phyloP scores from a whole-genome alignment of 1,140 invertebrate genomes.

The Pararge aegeria region DNA sequence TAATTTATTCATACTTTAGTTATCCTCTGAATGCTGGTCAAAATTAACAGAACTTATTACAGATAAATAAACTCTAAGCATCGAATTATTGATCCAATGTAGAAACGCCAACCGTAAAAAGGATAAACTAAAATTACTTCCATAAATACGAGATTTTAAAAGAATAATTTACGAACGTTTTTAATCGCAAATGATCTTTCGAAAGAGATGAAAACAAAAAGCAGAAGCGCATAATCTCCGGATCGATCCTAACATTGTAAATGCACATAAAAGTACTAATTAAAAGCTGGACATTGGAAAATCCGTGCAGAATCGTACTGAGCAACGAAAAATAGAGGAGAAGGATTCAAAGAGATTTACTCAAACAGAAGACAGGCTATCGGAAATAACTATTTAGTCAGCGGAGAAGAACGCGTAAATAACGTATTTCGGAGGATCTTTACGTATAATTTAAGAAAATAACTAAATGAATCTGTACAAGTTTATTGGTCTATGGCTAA shows the following conservation, averaged over 20 bases:
- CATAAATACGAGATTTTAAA: neutral
- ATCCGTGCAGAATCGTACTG: constrained; percentile 26
- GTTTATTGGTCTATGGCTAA: too few relatives aligned
- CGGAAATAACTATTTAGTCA: neutral
- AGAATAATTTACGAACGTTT: neutral
- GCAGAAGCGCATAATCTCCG: constrained; percentile 15
- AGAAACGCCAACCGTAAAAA: neutral
- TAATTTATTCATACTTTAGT: too few relatives aligned
- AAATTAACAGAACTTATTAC: too few relatives aligned
- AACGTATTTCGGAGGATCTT: too few relatives aligned
- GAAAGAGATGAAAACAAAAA: constrained; percentile 11
- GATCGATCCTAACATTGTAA: constrained; percentile 35
- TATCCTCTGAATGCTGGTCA: too few relatives aligned
- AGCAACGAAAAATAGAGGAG: constrained; percentile 45
- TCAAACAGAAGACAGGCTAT: neutral
- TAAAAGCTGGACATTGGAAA: constrained; percentile 41
- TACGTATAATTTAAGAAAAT: too few relatives aligned
- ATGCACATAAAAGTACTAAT: constrained; percentile 38
- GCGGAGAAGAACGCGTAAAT: too few relatives aligned
- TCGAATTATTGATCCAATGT: neutral
- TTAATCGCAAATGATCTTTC: constrained; percentile 11
- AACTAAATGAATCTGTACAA: too few relatives aligned
- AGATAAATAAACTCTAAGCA: too few relatives aligned
- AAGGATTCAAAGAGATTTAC: neutral
- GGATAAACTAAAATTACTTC: neutral